Conservation (phyloP, 1,140 invertebrate species). For the Oryctes rhinoceros region DNA sequence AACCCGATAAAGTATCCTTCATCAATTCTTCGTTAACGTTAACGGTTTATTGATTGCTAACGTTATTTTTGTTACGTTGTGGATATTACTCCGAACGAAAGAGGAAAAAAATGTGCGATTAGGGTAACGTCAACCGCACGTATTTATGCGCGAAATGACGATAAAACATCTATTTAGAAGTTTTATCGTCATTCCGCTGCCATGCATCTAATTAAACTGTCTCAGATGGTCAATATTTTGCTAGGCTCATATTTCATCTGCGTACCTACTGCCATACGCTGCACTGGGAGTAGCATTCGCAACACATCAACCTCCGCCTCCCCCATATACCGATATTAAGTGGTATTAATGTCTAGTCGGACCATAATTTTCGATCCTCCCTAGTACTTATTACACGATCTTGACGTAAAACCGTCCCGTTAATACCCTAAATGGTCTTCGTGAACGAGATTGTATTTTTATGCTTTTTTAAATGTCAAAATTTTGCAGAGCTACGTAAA, state of each 20-base stretch:
- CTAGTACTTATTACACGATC: neutral
- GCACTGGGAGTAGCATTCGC: neutral
- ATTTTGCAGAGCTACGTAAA: neutral
- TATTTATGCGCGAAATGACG: neutral
- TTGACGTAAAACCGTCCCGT: neutral
- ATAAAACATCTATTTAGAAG: neutral
- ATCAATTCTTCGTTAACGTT: no score
- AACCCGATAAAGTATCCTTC: no score
- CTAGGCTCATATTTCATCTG: neutral
- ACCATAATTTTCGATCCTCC: neutral
- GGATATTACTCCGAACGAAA: no score
- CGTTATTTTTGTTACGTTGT: no score
- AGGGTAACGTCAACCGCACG: neutral
- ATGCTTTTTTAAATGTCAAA: neutral
- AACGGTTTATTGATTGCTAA: no score
- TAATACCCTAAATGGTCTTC: conserved; percentile 2
- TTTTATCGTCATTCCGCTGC: neutral
- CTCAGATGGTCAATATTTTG: conserved; percentile 11
- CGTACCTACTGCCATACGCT: neutral
- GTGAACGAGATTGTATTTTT: neutral
- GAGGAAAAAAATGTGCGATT: no score
- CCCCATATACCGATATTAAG: neutral
- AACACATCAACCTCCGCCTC: neutral
- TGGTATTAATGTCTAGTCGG: neutral
- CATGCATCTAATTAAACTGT: conserved; percentile 7